Percentiles rank a stretch among this genome's conserved stretches.
Evolutionary conservation across 2,888 invertebrate genomes (phyloP).

Genomic region (Drepana falcataria): DNA sequence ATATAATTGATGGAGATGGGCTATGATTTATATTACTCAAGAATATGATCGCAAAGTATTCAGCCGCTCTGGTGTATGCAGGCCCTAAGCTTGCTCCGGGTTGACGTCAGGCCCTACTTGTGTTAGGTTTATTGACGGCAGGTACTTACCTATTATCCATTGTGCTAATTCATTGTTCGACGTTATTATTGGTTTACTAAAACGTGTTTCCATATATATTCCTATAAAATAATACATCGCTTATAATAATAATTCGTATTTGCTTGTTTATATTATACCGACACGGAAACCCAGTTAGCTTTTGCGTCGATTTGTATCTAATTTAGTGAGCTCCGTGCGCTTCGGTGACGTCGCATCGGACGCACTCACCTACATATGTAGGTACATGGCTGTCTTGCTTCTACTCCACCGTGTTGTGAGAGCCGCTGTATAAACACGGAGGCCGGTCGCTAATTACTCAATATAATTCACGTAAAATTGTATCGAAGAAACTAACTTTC

Average conservation of each 20-base stretch:
- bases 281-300: background rate
- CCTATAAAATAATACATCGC: background rate
- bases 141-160: background rate
- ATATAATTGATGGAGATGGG: no score
- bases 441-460: no score
- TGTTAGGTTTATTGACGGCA: background rate
- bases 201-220: background rate
- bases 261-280: background rate
- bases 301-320: background rate
- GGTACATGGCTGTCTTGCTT: no score
- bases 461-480: no score
- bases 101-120: background rate
- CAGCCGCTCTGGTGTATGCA: background rate
- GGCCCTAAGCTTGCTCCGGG: background rate
- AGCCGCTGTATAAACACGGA: no score
- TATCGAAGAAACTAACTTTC: no score
- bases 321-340: background rate
- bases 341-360: background rate
- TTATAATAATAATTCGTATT: background rate
- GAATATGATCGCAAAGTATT: no score
- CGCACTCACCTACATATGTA: no score
- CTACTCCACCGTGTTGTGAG: no score
- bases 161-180: background rate
- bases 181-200: background rate
- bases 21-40: background rate